Conservation (phyloP, 2,113 vertebrate genomes). For the Pterophyllum scalare region DNA sequence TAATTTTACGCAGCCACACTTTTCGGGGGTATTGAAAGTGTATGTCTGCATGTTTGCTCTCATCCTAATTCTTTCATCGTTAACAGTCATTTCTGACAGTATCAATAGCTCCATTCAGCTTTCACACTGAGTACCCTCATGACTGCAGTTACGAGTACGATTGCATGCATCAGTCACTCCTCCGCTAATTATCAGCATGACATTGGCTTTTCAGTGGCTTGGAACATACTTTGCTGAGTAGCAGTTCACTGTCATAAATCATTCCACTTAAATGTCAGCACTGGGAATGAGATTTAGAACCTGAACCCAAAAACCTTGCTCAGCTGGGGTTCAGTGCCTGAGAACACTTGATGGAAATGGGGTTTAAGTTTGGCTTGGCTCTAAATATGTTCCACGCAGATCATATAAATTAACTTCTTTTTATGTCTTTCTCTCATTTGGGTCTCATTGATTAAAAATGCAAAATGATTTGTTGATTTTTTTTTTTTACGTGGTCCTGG, state of each 20-base stretch:
- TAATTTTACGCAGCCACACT: slow-evolving; percentile 8
- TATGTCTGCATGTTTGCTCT: slow-evolving; percentile 13
- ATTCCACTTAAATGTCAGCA: slow-evolving; percentile 38
- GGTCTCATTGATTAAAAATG: neutral
- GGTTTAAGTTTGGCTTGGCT: slow-evolving; percentile 23
- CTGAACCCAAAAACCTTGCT: slow-evolving; percentile 21
- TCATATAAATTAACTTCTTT: slow-evolving; percentile 30
- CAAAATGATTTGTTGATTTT: neutral
- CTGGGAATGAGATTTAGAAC: slow-evolving; percentile 50
- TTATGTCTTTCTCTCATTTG: neutral
- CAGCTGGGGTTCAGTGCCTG: slow-evolving; percentile 17
- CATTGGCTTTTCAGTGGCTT: slow-evolving; percentile 64
- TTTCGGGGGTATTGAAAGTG: neutral
- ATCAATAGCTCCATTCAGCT: slow-evolving; percentile 60
- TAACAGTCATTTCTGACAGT: slow-evolving; percentile 38
- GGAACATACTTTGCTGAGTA: slow-evolving; percentile 60
- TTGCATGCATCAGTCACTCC: slow-evolving; percentile 56
- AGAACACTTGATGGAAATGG: slow-evolving; percentile 6
- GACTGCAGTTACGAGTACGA: slow-evolving; percentile 42
- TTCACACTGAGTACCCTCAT: slow-evolving; percentile 29
- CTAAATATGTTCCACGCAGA: slow-evolving; percentile 39
- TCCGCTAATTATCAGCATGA: slow-evolving; percentile 67
- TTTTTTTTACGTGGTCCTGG: neutral
- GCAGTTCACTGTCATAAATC: slow-evolving; percentile 58
- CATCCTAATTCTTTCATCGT: slow-evolving; percentile 10